phyloP scores from a whole-genome alignment of 2,113 vertebrate species.

The Larimichthys crocea region DNA sequence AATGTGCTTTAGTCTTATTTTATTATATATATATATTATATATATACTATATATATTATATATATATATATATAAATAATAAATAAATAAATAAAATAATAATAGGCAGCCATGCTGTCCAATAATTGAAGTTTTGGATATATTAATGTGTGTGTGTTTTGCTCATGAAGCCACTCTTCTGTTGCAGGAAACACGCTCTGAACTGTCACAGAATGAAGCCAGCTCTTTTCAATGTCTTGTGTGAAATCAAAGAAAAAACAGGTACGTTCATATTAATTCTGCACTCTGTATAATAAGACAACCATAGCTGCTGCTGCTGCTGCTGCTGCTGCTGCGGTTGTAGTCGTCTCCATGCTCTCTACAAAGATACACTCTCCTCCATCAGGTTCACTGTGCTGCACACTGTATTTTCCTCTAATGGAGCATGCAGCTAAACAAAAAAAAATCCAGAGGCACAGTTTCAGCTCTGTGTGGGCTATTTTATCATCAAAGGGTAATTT shows the following conservation, averaged over 20 bases:
- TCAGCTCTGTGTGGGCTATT: conserved; percentile 31
- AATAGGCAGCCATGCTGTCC: neutral
- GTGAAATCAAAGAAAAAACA: conserved; percentile 99
- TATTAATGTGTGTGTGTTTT: conserved; percentile 4
- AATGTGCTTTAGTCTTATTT: no score
- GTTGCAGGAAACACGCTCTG: conserved; percentile 96
- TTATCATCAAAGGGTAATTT: conserved; percentile 38
- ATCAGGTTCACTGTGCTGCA: neutral
- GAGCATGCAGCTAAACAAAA: neutral
- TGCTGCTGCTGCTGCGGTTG: neutral
- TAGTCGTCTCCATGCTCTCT: neutral
- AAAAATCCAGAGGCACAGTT: conserved; percentile 3
- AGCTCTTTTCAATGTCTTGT: conserved; percentile 98
- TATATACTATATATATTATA: no score
- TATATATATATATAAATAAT: neutral
- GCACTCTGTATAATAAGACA: neutral
- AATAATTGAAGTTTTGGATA: neutral
- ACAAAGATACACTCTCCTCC: neutral
- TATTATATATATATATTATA: no score
- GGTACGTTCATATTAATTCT: conserved; percentile 82
- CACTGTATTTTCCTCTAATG: neutral
- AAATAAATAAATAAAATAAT: neutral
- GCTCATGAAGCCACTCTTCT: conserved; percentile 62
- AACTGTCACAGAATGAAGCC: conserved; percentile 99
- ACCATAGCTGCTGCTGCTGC: neutral